These are phyloP conservation scores for Lutjanus erythropterus DNA, from an alignment of 2,113 vertebrate species.

Conservation along the genomic window DNA sequence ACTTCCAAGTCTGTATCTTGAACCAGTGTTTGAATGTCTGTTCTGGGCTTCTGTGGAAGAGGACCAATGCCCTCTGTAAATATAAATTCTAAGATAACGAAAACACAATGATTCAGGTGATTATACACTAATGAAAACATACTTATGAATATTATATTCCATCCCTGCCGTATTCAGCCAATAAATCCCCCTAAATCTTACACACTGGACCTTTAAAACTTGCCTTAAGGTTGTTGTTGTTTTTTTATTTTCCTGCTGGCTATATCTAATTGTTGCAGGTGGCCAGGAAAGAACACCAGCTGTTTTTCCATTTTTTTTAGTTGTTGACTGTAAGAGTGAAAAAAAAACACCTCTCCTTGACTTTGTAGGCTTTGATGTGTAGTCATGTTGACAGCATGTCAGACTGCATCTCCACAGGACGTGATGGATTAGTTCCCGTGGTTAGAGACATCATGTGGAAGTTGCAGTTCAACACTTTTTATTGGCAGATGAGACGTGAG, in stretches of 20 bases:
- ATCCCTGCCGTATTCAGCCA: too few relatives aligned
- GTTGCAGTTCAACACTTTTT: constrained; percentile 41
- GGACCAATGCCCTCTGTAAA: too few relatives aligned
- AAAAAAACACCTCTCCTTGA: constrained; percentile 28
- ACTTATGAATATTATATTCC: too few relatives aligned
- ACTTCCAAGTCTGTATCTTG: too few relatives aligned
- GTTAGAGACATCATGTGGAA: constrained; percentile 50
- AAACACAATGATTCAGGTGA: too few relatives aligned
- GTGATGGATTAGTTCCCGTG: constrained; percentile 73
- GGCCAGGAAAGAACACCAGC: constrained; percentile 12
- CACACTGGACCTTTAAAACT: neutral
- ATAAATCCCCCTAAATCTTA: too few relatives aligned
- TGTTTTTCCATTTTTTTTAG: constrained; percentile 1
- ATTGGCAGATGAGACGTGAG: constrained; percentile 46
- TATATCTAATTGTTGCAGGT: neutral
- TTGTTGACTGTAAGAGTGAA: neutral
- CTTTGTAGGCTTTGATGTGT: constrained; percentile 60
- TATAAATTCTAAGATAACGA: too few relatives aligned
- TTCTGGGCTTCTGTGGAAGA: too few relatives aligned
- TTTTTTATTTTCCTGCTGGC: constrained; percentile 16
- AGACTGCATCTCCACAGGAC: constrained; percentile 56
- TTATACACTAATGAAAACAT: too few relatives aligned
- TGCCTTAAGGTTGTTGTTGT: neutral
- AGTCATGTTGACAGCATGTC: constrained; percentile 70
- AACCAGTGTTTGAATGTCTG: too few relatives aligned